Conservation (phyloP, 2,797 vertebrate species). For the Ctenopoma kingsleyae region DNA sequence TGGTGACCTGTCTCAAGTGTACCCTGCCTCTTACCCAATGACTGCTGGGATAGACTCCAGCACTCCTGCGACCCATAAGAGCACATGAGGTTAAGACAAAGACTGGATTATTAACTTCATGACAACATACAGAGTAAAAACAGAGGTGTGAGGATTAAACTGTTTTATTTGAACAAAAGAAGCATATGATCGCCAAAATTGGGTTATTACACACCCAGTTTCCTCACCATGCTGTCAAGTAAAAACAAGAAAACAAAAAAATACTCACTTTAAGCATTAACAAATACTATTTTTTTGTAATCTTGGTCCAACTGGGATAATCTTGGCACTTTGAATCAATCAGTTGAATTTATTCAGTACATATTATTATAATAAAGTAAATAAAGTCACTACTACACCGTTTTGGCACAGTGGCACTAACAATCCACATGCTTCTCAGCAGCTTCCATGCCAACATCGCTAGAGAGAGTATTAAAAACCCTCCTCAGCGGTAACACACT, state of each 20-base stretch:
- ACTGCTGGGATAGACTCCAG: too few species aligned
- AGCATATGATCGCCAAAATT: slow-evolving; percentile 62
- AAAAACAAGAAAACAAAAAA: slow-evolving; percentile 56
- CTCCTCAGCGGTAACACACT: slow-evolving; percentile 30
- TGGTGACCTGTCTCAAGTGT: too few species aligned
- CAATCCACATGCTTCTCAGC: slow-evolving; percentile 60
- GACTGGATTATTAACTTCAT: background rate
- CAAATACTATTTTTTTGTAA: slow-evolving; percentile 44
- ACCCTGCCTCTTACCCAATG: too few species aligned
- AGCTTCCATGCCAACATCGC: slow-evolving; percentile 57
- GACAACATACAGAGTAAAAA: slow-evolving; percentile 17
- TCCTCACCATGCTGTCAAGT: slow-evolving; percentile 56
- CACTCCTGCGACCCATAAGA: too few species aligned
- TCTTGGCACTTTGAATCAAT: slow-evolving; percentile 54
- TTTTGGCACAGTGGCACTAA: slow-evolving; percentile 66
- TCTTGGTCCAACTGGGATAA: slow-evolving; percentile 52
- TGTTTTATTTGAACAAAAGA: slow-evolving; percentile 73
- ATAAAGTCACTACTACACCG: slow-evolving; percentile 51
- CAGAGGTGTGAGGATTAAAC: slow-evolving; percentile 36
- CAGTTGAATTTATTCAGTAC: slow-evolving; percentile 43
- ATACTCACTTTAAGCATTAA: slow-evolving; percentile 42
- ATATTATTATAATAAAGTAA: slow-evolving; percentile 45
- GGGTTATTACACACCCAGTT: slow-evolving; percentile 41
- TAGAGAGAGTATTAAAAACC: slow-evolving; percentile 35
- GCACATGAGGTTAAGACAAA: too few species aligned